Conservation (phyloP, 2,888 invertebrate species). For the Cheilosia grossa region DNA sequence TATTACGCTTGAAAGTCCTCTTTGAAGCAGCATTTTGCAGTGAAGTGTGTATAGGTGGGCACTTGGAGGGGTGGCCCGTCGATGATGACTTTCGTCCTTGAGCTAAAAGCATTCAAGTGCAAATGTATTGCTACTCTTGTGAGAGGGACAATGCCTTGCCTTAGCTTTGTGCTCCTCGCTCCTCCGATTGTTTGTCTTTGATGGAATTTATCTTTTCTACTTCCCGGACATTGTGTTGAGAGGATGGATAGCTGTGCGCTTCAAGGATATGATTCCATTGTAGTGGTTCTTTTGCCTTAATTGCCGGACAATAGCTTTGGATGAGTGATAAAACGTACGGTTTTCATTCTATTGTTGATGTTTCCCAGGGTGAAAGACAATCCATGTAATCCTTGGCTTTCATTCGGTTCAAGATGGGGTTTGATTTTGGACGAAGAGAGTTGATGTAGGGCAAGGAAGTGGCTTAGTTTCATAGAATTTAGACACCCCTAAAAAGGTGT, state of each 20-base stretch:
- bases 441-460: constrained; percentile 15
- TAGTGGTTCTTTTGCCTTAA: constrained; percentile 62
- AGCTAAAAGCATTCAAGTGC: constrained; percentile 75
- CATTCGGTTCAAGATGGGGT: constrained; percentile 11
- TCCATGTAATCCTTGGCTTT: constrained; percentile 47
- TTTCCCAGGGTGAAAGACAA: constrained; percentile 48
- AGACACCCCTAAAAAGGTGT: no score
- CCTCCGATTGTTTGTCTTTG: constrained; percentile 48
- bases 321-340: constrained; percentile 64
- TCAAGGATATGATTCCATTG: constrained; percentile 60
- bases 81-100: constrained; percentile 65
- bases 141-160: not conserved
- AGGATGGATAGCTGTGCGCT: constrained; percentile 26
- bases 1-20: constrained; percentile 70
- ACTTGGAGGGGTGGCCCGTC: not conserved
- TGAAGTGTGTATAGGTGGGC: constrained; percentile 37
- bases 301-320: constrained; percentile 69
- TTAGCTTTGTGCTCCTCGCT: constrained; percentile 1
- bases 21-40: constrained; percentile 63
- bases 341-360: constrained; percentile 59
- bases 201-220: constrained; percentile 44
- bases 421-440: constrained; percentile 10
- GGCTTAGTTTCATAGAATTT: constrained; percentile 2
- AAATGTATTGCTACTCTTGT: constrained; percentile 41
- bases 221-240: constrained; percentile 1